phyloP scores from a whole-genome alignment of 2,113 vertebrate genomes.

The Ariopsis seemanni region DNA sequence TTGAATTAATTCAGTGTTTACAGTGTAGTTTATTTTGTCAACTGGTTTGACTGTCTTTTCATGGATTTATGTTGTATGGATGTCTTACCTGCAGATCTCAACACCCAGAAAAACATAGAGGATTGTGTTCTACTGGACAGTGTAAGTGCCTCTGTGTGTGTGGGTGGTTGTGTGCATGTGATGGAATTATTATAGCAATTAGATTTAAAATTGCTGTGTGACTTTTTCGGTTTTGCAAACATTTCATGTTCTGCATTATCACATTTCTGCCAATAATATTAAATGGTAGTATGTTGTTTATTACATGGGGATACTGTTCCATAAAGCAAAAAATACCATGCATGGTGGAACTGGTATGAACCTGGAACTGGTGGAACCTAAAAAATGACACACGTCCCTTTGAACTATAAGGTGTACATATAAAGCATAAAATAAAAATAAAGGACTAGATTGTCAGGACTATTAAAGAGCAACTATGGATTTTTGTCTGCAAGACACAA shows the following conservation, averaged over 20 bases:
- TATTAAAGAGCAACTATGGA: background rate
- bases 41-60: background rate
- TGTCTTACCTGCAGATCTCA: constrained; percentile 56
- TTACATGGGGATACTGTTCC: background rate
- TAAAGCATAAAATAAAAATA: background rate
- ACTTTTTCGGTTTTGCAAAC: background rate
- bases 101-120: constrained; percentile 43
- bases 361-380: no score
- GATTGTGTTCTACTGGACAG: constrained; percentile 58
- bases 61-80: background rate
- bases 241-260: background rate
- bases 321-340: background rate
- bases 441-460: background rate
- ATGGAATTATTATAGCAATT: constrained; percentile 15
- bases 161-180: background rate
- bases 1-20: background rate
- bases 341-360: background rate
- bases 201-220: background rate
- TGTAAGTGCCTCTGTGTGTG: constrained; percentile 56
- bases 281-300: background rate
- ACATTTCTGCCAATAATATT: background rate
- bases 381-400: background rate
- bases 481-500: background rate
- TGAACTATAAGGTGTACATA: background rate
- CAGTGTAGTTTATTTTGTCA: background rate